These are phyloP conservation scores for Dascyllus trimaculatus DNA, from an alignment of 2,113 vertebrate species.

Conservation along the genomic window DNA sequence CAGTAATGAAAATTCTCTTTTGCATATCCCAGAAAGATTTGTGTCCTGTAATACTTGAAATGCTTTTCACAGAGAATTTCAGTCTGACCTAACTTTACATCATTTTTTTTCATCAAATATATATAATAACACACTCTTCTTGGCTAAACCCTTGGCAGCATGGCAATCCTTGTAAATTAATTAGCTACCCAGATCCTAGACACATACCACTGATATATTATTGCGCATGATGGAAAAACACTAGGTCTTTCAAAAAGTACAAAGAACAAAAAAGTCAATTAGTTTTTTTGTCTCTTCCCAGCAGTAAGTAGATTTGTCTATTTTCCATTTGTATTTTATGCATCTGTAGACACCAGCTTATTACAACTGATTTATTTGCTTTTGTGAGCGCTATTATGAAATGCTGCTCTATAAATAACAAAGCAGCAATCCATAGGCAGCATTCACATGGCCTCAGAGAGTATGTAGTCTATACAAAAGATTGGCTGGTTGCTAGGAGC, in stretches of 20 bases:
- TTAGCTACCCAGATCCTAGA: neutral
- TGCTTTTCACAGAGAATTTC: no score
- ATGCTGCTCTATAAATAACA: slow-evolving; percentile 89
- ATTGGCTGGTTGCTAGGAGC: slow-evolving; percentile 90
- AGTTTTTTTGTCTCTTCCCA: slow-evolving; percentile 59
- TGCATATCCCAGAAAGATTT: no score
- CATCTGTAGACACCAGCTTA: slow-evolving; percentile 83
- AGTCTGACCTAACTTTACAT: no score
- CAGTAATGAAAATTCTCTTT: no score
- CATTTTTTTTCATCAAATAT: neutral
- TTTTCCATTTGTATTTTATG: slow-evolving; percentile 82
- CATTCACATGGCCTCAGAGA: slow-evolving; percentile 82
- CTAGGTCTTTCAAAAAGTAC: neutral
- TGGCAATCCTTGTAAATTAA: neutral
- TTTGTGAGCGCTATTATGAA: slow-evolving; percentile 86
- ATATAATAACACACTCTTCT: no score
- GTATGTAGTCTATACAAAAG: slow-evolving; percentile 86
- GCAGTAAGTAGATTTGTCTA: slow-evolving; percentile 69
- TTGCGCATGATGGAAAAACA: neutral
- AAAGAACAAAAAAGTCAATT: slow-evolving; percentile 6
- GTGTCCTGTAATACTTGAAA: no score
- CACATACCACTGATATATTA: neutral
- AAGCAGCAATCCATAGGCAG: slow-evolving; percentile 89
- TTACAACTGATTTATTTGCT: slow-evolving; percentile 91
- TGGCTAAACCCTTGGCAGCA: neutral